Evolutionary conservation across 2,888 invertebrate species (phyloP).

Genomic region (Clitarchus hookeri): DNA sequence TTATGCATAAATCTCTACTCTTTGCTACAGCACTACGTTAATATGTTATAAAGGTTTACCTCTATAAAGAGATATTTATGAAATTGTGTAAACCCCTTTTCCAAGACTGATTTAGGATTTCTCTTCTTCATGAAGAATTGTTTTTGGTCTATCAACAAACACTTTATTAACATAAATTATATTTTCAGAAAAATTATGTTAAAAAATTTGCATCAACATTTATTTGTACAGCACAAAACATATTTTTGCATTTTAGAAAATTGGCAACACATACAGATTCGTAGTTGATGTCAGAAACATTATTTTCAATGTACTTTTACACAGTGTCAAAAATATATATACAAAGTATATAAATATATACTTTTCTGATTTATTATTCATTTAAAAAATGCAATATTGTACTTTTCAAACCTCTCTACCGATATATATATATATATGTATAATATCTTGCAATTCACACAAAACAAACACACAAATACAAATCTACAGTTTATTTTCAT

Average conservation of each 20-base stretch:
- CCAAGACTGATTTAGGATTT: conserved; percentile 34
- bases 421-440: conserved; percentile 35
- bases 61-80: conserved; percentile 33
- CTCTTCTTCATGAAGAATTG: conserved; percentile 29
- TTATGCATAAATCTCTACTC: conserved; percentile 37
- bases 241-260: conserved; percentile 33
- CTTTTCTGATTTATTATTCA: conserved; percentile 37
- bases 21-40: conserved; percentile 33
- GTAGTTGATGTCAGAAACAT: conserved; percentile 37
- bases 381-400: conserved; percentile 41
- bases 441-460: conserved; percentile 35
- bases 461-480: conserved; percentile 38
- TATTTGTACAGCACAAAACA: conserved; percentile 39
- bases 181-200: conserved; percentile 38
- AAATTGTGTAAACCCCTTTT: conserved; percentile 35
- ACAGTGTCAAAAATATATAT: conserved; percentile 43
- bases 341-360: conserved; percentile 43
- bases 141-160: conserved; percentile 38
- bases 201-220: conserved; percentile 32
- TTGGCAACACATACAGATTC: conserved; percentile 38
- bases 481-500: conserved; percentile 34
- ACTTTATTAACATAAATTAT: conserved; percentile 37
- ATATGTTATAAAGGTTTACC: conserved; percentile 35
- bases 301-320: conserved; percentile 38
- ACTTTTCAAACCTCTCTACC: conserved; percentile 35